A percentile compares a stretch with the other conserved stretches of the same genome.
phyloP scores from a whole-genome alignment of 2,797 vertebrate genomes.

The Euphonia xanthogaster region DNA sequence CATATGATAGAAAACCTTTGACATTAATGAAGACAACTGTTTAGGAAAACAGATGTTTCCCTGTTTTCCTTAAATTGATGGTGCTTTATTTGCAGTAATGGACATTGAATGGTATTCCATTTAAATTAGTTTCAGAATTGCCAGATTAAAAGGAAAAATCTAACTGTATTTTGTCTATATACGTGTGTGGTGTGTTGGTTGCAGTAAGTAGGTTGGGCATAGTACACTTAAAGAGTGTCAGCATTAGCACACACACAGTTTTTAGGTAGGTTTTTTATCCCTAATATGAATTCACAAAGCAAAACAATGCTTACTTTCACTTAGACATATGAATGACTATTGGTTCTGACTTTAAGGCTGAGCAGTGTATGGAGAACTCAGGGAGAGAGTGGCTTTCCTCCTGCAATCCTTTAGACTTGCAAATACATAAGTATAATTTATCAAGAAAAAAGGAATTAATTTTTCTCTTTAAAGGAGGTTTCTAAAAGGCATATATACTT shows the following conservation, averaged over 20 bases:
- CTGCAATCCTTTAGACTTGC: background rate
- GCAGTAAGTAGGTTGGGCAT: fast-evolving
- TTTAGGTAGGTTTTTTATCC: background rate
- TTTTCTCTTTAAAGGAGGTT: background rate
- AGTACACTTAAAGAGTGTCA: background rate
- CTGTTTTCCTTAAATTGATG: background rate
- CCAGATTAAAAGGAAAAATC: background rate
- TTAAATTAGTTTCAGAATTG: background rate
- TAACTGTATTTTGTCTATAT: background rate
- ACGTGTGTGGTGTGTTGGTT: background rate
- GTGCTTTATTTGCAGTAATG: background rate
- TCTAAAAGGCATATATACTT: background rate
- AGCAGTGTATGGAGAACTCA: background rate
- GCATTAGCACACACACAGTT: background rate
- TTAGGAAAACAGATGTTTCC: background rate
- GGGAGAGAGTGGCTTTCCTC: background rate
- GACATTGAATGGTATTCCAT: background rate
- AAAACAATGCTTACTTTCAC: background rate
- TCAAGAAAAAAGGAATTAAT: background rate
- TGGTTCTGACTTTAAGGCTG: background rate
- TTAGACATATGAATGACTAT: background rate
- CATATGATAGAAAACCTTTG: background rate
- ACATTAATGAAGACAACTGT: background rate
- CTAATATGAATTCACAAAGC: background rate
- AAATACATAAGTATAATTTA: background rate